Percentiles rank a stretch among this genome's conserved stretches.
phyloP scores from a whole-genome alignment of 2,888 invertebrate genomes.

The Unio pictorum region DNA sequence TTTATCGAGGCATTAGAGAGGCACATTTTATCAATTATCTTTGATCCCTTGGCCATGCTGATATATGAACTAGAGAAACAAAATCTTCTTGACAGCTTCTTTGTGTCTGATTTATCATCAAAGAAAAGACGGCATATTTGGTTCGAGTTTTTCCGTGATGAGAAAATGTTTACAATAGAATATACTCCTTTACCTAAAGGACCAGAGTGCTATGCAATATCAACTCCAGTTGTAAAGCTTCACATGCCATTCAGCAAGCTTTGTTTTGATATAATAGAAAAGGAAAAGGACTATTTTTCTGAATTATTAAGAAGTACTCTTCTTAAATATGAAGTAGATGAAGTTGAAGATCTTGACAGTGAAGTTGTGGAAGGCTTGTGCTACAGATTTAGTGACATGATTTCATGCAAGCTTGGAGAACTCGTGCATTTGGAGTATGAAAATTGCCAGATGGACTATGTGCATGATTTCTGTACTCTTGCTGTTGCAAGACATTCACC shows the following conservation, averaged over 20 bases:
- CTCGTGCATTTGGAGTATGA: conserved; percentile 7
- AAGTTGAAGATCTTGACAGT: conserved; percentile 25
- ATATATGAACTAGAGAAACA: conserved; percentile 25
- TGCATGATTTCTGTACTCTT: conserved; percentile 24
- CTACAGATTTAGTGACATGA: conserved; percentile 16
- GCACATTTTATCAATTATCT: conserved; percentile 19
- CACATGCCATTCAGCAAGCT: conserved; percentile 33
- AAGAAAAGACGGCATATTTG: neutral
- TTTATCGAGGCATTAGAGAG: conserved; percentile 31
- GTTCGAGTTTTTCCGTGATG: conserved; percentile 10
- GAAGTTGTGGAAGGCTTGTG: conserved; percentile 22
- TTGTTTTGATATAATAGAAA: conserved; percentile 24
- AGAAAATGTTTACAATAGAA: conserved; percentile 14
- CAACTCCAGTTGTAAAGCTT: conserved; percentile 11
- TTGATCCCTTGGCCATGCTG: conserved; percentile 29
- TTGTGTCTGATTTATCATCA: conserved; percentile 10
- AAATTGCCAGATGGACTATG: conserved; percentile 15
- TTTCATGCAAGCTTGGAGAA: conserved; percentile 13
- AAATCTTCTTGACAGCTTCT: conserved; percentile 21
- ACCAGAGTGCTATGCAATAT: conserved; percentile 36
- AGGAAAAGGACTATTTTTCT: conserved; percentile 26
- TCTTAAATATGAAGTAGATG: conserved; percentile 24
- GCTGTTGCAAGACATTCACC: conserved; percentile 5
- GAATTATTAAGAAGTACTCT: conserved; percentile 19
- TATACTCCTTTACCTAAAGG: conserved; percentile 22